Conservation (phyloP, 2,888 invertebrate species). For the Ditula angustiorana region DNA sequence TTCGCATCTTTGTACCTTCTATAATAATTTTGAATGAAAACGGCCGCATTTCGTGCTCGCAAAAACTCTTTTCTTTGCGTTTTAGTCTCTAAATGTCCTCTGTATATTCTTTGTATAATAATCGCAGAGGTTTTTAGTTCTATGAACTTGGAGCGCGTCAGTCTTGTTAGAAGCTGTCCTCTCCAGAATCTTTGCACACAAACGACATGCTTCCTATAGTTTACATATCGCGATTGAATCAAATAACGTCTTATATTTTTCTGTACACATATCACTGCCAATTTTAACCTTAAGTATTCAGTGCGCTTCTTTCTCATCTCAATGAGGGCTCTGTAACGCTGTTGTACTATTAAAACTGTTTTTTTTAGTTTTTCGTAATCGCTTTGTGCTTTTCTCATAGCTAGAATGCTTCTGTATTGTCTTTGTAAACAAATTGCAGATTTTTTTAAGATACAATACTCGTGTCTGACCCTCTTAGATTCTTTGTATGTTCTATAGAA, state of each 20-base stretch:
- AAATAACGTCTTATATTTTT: background rate
- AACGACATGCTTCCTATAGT: conserved; percentile 61
- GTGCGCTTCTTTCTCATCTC: conserved; percentile 62
- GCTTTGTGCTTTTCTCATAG: conserved; percentile 64
- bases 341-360: conserved; percentile 63
- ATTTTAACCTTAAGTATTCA: conserved; percentile 53
- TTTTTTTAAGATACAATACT: conserved; percentile 67
- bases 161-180: background rate
- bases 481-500: conserved; percentile 58
- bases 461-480: conserved; percentile 54
- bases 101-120: conserved; percentile 73
- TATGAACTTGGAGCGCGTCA: conserved; percentile 46
- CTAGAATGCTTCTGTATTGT: conserved; percentile 61
- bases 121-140: conserved; percentile 59
- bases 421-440: conserved; percentile 72
- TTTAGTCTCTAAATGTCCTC: conserved; percentile 56
- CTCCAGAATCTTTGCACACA: conserved; percentile 51
- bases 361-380: conserved; percentile 61
- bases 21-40: conserved; percentile 59
- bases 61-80: conserved; percentile 61
- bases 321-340: conserved; percentile 65
- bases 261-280: conserved; percentile 56
- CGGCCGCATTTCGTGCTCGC: conserved; percentile 53
- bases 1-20: conserved; percentile 56
- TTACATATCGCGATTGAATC: conserved; percentile 47